Evolutionary conservation across 2,113 vertebrate species (phyloP), one percentile per base, ranked within the genome.

Genomic region (Petromus typicus): DNA sequence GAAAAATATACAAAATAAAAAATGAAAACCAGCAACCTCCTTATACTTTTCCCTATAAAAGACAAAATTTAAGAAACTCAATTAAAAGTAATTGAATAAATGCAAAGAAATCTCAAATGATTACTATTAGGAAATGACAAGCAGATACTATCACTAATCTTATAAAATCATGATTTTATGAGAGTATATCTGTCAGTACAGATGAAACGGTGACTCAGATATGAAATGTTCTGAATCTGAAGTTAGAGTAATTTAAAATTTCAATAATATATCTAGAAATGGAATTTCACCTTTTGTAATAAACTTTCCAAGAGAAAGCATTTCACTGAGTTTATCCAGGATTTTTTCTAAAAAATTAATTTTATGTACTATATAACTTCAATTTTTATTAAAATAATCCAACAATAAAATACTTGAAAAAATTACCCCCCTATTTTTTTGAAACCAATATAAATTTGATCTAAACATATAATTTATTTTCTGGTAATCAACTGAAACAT

Each of bases 331-430:
- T 79, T 92, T 8, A 43, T 85, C 20, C 27, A 17, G n/a, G 37
- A 80, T 34, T 80, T 94, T 20, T 64, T 37, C 63, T 48, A 59
- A 89, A 92, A 84, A 89, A 92, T 75, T 92, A 80, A 40, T 73
- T 23, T 89, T 71, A 40, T 57, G 43, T 32, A 37, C 34, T 18
- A 5, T 59, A 32, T 34, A 87, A 43, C n/a, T 32, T 67, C n/a
- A 92, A 88, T 59, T 78, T 9, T 67, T 78, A 32, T 17, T 20
- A 11, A 69, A 43, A 61, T 27, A 30, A 78, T 79, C 4, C 45
- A 87, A 69, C 25, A 80, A 40, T 67, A 43, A 17, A 37, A n/a
- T 79, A 91, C n/a, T n/a, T 22, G 45, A 5, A 48, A 61, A 40
- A 48, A 32, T 9, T 8, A 59, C 27, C 57, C 3, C 37, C 7